Evolutionary conservation across 2,113 vertebrate species (phyloP).

Genomic region (Peromyscus leucopus): DNA sequence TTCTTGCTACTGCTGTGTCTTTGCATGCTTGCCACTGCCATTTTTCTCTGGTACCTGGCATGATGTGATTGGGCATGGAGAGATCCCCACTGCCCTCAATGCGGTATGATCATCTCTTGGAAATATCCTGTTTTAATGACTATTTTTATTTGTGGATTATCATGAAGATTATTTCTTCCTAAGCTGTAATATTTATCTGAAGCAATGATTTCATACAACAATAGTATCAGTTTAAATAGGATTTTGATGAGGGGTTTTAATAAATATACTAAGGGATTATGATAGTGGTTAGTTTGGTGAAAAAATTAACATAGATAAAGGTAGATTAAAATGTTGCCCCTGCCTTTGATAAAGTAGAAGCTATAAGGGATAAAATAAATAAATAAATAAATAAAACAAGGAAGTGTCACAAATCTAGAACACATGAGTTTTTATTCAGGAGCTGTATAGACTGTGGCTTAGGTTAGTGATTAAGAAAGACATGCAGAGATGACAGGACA

Average conservation of each 20-base stretch:
- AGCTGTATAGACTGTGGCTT: no score
- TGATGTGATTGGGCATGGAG: neutral
- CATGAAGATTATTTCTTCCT: neutral
- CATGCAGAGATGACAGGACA: no score
- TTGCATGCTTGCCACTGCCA: neutral
- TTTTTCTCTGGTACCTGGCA: neutral
- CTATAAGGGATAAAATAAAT: no score
- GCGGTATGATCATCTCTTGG: neutral
- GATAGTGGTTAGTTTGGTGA: neutral
- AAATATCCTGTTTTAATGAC: neutral
- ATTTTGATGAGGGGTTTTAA: neutral
- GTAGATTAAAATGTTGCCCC: no score
- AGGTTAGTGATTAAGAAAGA: no score
- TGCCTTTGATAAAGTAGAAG: no score
- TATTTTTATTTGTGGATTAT: neutral
- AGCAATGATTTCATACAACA: neutral
- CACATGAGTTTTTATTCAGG: no score
- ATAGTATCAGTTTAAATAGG: neutral
- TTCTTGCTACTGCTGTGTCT: no score
- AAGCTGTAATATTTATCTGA: neutral
- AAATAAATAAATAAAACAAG: no score
- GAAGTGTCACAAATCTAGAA: no score
- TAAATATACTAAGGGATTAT: neutral
- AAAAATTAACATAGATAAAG: no score
- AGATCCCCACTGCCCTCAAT: neutral